phyloP scores from a whole-genome alignment of 2,888 invertebrate species.

The Dromius quadrimaculatus region DNA sequence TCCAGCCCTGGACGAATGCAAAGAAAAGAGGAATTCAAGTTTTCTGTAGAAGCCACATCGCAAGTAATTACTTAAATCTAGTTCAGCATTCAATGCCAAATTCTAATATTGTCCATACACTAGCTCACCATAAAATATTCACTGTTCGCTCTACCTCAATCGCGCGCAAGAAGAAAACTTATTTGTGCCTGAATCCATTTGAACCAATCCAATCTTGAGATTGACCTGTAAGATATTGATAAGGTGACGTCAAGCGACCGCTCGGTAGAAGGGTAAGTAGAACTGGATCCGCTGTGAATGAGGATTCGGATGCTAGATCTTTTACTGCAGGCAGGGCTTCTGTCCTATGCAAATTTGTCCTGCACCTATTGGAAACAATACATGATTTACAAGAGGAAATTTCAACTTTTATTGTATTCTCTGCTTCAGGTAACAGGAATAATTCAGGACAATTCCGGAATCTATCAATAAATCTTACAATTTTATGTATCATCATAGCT shows the following conservation, averaged over 20 bases:
- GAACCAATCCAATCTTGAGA: conserved; percentile 46
- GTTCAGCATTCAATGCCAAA: conserved; percentile 22
- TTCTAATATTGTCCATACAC: conserved; percentile 28
- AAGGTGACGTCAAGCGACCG: conserved; percentile 37
- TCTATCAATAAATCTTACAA: too few species aligned
- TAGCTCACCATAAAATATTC: conserved; percentile 25
- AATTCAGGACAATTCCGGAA: too few species aligned
- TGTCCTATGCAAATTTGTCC: too few species aligned
- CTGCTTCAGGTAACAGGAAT: too few species aligned
- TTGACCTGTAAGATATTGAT: conserved; percentile 48
- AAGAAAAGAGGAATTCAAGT: conserved; percentile 1
- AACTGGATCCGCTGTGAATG: neutral
- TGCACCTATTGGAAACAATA: too few species aligned
- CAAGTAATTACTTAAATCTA: conserved; percentile 27
- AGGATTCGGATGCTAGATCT: too few species aligned
- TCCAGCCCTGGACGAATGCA: neutral
- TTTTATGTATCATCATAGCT: too few species aligned
- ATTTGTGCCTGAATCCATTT: conserved; percentile 36
- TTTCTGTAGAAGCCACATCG: conserved; percentile 20
- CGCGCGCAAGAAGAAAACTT: conserved; percentile 32
- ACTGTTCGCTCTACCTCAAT: conserved; percentile 23
- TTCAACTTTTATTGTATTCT: too few species aligned
- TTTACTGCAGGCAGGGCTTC: too few species aligned
- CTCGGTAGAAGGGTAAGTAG: conserved; percentile 9
- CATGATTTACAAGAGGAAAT: too few species aligned